A percentile compares a stretch with the other conserved stretches of the same genome.
These are phyloP conservation scores for Erebia palarica DNA, from an alignment of 2,888 invertebrate genomes.

Conservation along the genomic window DNA sequence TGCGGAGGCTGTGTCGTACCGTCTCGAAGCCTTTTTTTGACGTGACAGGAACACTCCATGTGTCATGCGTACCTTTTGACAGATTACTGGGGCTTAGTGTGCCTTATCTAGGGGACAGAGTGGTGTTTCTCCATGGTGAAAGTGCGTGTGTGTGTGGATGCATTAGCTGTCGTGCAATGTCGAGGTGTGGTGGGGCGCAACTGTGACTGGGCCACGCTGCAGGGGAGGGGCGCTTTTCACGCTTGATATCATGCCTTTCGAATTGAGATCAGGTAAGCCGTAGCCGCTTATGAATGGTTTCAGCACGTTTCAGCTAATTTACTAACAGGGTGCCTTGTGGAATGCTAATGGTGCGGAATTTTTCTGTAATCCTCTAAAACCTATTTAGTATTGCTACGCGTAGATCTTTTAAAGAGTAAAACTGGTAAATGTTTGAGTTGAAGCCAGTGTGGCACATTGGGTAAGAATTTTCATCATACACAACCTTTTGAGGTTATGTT, in stretches of 20 bases:
- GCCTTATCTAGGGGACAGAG: conserved; percentile 45
- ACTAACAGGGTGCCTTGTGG: not conserved
- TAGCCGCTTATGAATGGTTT: conserved; percentile 42
- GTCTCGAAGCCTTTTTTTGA: conserved; percentile 56
- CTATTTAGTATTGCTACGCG: not conserved
- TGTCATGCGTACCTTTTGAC: conserved; percentile 60
- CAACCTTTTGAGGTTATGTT: not conserved
- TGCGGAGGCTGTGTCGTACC: conserved; percentile 66
- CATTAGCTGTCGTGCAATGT: conserved; percentile 64
- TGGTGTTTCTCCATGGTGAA: conserved; percentile 46
- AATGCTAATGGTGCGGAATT: not conserved
- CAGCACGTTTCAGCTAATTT: conserved; percentile 24
- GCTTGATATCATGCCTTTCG: conserved; percentile 76
- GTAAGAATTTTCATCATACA: not conserved
- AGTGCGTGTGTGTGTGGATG: conserved; percentile 64
- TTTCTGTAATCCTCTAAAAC: not conserved
- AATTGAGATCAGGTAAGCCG: conserved; percentile 76
- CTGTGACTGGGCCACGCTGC: conserved; percentile 63
- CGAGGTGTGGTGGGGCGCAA: conserved; percentile 60
- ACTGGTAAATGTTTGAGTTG: not conserved
- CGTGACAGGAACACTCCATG: conserved; percentile 59
- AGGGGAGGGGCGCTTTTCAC: conserved; percentile 70
- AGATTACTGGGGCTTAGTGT: conserved; percentile 39
- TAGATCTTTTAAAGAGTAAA: not conserved
- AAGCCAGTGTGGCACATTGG: not conserved